Percentiles rank a stretch among this genome's conserved stretches.
Conservation (phyloP, 1,140 invertebrate species). For the Anoplophora glabripennis region DNA sequence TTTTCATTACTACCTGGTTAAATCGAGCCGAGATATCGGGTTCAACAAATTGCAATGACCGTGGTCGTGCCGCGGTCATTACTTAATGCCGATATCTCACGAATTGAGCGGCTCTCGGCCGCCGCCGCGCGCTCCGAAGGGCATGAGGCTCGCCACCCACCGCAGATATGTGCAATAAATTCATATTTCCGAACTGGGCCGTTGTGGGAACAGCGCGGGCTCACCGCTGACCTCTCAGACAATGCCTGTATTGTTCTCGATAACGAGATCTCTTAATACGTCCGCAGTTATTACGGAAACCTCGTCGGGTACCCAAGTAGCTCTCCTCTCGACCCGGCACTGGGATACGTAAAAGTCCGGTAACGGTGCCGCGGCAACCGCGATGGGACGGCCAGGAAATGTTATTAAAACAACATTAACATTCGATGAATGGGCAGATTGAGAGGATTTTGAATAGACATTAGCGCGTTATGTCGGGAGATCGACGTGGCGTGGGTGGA, state of each 20-base stretch:
- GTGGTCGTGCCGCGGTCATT: constrained; percentile 31
- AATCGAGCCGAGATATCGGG: constrained; percentile 36
- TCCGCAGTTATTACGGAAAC: constrained; percentile 24
- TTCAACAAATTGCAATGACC: constrained; percentile 46
- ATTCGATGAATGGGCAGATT: too few species aligned
- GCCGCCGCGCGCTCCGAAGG: constrained; percentile 32
- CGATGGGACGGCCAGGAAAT: too few species aligned
- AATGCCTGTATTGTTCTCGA: constrained; percentile 31
- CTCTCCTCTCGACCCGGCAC: too few species aligned
- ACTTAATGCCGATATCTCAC: constrained; percentile 42
- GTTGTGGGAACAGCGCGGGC: constrained; percentile 28
- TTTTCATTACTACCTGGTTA: constrained; percentile 33
- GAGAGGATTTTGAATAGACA: too few species aligned
- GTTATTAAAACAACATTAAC: too few species aligned
- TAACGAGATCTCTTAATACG: constrained; percentile 32
- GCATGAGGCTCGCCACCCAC: constrained; percentile 44
- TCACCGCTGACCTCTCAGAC: constrained; percentile 12
- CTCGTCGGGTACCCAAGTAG: constrained; percentile 7
- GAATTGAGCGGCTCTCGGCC: constrained; percentile 31
- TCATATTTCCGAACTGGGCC: constrained; percentile 36
- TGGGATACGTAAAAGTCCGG: too few species aligned
- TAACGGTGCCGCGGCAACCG: too few species aligned
- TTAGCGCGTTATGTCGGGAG: too few species aligned
- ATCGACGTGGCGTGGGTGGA: too few species aligned
- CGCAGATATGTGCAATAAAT: constrained; percentile 42